A percentile compares a stretch with the other conserved stretches of the same genome.
Evolutionary conservation across 2,113 vertebrate species (phyloP).

Genomic region (Puntigrus tetrazona): DNA sequence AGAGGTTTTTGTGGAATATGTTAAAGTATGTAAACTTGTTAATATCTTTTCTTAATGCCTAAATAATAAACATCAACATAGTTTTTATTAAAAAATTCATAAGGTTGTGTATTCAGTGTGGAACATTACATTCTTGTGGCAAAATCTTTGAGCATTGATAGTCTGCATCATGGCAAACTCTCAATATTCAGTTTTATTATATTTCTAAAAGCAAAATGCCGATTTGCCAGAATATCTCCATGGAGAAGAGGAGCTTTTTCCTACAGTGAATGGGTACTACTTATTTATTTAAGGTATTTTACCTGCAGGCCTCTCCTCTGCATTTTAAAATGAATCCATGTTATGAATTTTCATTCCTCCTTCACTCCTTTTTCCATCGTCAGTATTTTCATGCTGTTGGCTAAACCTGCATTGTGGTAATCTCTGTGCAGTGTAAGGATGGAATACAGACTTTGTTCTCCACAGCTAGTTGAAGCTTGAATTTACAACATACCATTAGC

Average conservation of each 20-base stretch:
- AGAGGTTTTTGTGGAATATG: not conserved
- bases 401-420: conserved; percentile 11
- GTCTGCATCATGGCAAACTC: not conserved
- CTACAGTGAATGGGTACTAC: not conserved
- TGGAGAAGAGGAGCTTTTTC: not conserved
- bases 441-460: conserved; percentile 13
- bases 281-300: conserved; percentile 28
- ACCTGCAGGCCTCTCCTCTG: not conserved
- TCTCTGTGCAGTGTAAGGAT: not conserved
- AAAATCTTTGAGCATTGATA: not conserved
- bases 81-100: not conserved
- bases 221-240: not conserved
- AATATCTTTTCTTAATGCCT: not conserved
- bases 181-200: conserved; percentile 4
- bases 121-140: not conserved
- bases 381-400: conserved; percentile 10
- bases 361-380: not conserved
- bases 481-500: not conserved
- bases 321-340: not conserved
- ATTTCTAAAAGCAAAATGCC: not conserved
- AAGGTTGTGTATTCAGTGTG: not conserved
- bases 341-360: not conserved
- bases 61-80: not conserved
- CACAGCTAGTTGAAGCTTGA: not conserved
- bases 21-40: not conserved